phyloP scores from a whole-genome alignment of 2,113 vertebrate species.

The Odocoileus hemionus region DNA sequence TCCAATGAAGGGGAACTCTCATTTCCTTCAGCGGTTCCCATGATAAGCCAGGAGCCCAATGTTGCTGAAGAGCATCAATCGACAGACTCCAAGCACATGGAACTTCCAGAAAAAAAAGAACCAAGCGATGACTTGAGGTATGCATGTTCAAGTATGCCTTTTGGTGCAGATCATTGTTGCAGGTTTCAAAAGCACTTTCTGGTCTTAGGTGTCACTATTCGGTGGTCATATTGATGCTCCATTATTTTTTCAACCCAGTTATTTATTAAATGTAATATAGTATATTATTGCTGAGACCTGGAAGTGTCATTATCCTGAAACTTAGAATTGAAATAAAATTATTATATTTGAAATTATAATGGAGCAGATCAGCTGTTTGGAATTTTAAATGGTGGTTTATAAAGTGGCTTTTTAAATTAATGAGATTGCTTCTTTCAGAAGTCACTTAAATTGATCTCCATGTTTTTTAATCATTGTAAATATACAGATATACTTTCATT shows the following conservation, averaged over 20 bases:
- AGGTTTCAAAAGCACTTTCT: conserved; percentile 14
- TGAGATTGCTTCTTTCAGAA: neutral
- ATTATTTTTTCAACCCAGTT: conserved; percentile 4
- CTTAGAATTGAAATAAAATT: conserved; percentile 2
- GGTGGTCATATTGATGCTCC: neutral
- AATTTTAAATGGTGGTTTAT: conserved; percentile 17
- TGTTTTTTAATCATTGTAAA: conserved; percentile 41
- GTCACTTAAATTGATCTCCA: neutral
- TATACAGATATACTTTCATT: conserved; percentile 3
- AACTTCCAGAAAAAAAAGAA: conserved; percentile 40
- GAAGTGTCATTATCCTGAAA: conserved; percentile 21
- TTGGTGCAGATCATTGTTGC: conserved; percentile 8
- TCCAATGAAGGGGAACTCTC: conserved; percentile 67
- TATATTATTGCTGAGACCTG: conserved; percentile 1
- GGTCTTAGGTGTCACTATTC: neutral
- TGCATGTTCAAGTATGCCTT: conserved; percentile 51
- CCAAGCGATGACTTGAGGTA: conserved; percentile 76
- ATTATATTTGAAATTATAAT: neutral
- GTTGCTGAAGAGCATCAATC: conserved; percentile 23
- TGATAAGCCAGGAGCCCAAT: neutral
- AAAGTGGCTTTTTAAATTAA: conserved; percentile 29
- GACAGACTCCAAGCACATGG: neutral
- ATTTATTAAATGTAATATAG: neutral
- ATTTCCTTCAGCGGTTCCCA: conserved; percentile 33
- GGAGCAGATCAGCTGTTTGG: conserved; percentile 21